Evolutionary conservation across 2,888 invertebrate species (phyloP), one percentile per base, ranked within the genome.

Genomic region (Maniola hyperantus): DNA sequence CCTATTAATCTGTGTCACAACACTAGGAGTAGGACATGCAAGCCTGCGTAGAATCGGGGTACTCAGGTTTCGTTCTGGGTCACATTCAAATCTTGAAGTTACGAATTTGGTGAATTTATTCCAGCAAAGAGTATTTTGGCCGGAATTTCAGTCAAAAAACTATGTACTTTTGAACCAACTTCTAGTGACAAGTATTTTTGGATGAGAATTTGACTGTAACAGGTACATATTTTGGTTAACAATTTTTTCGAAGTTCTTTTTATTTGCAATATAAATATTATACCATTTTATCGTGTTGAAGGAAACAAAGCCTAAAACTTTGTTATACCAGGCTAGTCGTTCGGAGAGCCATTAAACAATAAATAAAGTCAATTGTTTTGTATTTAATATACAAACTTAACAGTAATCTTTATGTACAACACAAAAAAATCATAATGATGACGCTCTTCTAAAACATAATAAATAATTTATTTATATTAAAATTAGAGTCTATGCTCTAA

Each of bases 361-460:
- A 64, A 69, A 64, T 59, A 54, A 61, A 58, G 71, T 72, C 71
- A 71, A 71, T 71, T 72, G 70, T 68, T 61, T 71, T 66, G 66
- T 64, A 62, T 64, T 55, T 59, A 48, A 36, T 63, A 66, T 57
- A 39, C 57, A 57, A 57, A 42, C 20, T 36, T 55, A 39, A 15
- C n/a, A 46, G 62, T 54, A 42, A 57, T 53, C 42, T 67, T 61
- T 57, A 60, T 60, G 55, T 61, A 62, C 65, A 53, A 39, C 33
- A 65, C 53, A 63, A 63, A 57, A 60, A 57, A 62, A 36, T 53
- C 42, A 64, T 53, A 36, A 46, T 36, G 33, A 13, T 36, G 51
- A 48, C 42, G 33, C 48, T 6, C 26, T 18, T 57, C 6, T 15
- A 15, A 46, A 15, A 46, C n/a, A n/a, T 6, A 44, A 44, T 44